phyloP scores from a whole-genome alignment of 2,797 vertebrate species.

The Melanotaenia pygmaea region DNA sequence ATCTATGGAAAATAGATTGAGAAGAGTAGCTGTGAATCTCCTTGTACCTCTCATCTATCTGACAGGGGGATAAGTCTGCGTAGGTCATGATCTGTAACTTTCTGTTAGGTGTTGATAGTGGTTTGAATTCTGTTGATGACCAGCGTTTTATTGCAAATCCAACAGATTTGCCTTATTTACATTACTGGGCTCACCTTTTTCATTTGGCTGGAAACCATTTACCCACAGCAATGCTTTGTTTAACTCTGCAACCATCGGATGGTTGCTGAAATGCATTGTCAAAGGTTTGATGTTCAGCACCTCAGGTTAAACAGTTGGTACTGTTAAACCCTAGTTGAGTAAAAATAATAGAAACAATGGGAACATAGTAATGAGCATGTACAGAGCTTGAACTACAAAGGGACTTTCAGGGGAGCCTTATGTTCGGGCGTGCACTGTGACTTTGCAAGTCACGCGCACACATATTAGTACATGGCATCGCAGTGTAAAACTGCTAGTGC shows the following conservation, averaged over 20 bases:
- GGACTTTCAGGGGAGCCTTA: neutral
- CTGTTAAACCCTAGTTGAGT: neutral
- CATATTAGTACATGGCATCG: neutral
- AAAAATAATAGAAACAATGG: neutral
- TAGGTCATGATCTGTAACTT: neutral
- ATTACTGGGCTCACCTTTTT: neutral
- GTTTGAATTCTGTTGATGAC: neutral
- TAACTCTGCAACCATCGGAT: neutral
- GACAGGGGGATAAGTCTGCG: neutral
- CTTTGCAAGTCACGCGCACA: neutral
- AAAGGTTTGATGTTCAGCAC: neutral
- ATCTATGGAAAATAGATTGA: neutral
- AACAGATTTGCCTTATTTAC: neutral
- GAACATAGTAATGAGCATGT: neutral
- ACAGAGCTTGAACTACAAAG: neutral
- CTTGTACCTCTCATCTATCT: neutral
- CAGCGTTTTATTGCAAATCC: neutral
- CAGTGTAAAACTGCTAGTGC: neutral
- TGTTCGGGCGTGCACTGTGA: neutral
- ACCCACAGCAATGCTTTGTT: neutral
- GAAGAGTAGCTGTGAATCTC: neutral
- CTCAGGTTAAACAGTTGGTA: neutral
- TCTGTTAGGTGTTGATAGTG: neutral
- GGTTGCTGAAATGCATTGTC: neutral
- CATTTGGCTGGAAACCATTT: neutral